Evolutionary conservation across 1,140 invertebrate species (phyloP).

Genomic region (Drosophila erecta): DNA sequence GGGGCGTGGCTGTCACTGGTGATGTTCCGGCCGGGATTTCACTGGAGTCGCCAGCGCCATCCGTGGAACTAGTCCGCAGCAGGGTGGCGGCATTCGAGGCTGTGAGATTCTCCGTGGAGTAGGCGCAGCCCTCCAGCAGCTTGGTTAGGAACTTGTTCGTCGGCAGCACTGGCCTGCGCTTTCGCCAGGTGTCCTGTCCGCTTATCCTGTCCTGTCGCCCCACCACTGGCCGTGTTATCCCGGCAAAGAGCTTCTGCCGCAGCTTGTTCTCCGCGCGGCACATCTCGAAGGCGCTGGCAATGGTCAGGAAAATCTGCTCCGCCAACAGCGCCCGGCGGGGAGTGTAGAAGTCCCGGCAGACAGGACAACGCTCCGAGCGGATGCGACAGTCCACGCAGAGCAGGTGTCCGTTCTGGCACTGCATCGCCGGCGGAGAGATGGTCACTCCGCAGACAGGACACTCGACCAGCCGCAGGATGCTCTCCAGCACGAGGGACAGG

Average conservation of each 20-base stretch:
- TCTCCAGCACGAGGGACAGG: constrained; percentile 85
- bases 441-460: constrained; percentile 88
- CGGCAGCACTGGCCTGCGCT: constrained; percentile 39
- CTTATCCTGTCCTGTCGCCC: background rate
- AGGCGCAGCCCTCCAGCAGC: constrained; percentile 81
- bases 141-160: constrained; percentile 85
- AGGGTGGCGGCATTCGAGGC: constrained; percentile 50
- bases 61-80: constrained; percentile 27
- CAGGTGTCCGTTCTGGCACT: constrained; percentile 89
- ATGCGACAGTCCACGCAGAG: constrained; percentile 87
- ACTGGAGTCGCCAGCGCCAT: constrained; percentile 23
- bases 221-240: constrained; percentile 42
- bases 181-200: constrained; percentile 61
- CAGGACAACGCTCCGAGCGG: constrained; percentile 87
- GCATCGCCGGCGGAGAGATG: constrained; percentile 87
- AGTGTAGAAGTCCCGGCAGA: constrained; percentile 86
- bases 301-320: constrained; percentile 85
- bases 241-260: constrained; percentile 68
- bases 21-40: constrained; percentile 20
- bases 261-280: constrained; percentile 68
- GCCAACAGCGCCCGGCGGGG: constrained; percentile 69
- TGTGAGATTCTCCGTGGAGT: constrained; percentile 84
- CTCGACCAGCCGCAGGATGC: constrained; percentile 86
- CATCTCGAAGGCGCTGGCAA: constrained; percentile 85
- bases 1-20: constrained; percentile 5